Percentiles rank a stretch among this genome's conserved stretches.
phyloP scores from a whole-genome alignment of 2,113 vertebrate genomes.

The Erythrocercus mccallii region DNA sequence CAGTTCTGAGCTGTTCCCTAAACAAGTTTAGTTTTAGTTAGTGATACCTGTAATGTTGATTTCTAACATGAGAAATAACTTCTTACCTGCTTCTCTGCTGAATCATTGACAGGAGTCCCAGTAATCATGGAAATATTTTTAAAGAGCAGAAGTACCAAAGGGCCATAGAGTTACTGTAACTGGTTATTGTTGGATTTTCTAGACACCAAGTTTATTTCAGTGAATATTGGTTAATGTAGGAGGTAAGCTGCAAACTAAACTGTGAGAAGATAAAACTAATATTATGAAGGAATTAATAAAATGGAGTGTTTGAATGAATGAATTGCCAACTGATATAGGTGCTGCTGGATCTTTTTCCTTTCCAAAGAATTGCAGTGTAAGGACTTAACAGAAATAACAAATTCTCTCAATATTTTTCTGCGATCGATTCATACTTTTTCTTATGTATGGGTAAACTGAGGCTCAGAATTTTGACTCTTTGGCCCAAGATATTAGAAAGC shows the following conservation, averaged over 20 bases:
- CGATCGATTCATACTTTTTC: neutral
- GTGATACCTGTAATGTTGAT: neutral
- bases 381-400: neutral
- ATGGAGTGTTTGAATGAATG: neutral
- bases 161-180: neutral
- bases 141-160: neutral
- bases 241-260: neutral
- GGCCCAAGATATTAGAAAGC: neutral
- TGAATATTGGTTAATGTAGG: neutral
- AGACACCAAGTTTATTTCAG: neutral
- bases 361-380: neutral
- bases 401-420: neutral
- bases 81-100: neutral
- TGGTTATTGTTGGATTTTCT: neutral
- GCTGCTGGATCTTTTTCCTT: neutral
- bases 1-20: neutral
- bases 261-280: neutral
- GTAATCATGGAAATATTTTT: neutral
- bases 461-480: neutral
- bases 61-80: neutral
- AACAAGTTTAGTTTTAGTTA: neutral
- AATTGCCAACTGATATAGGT: neutral
- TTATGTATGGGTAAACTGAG: neutral
- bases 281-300: neutral
- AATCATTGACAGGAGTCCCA: neutral